A percentile compares a stretch with the other conserved stretches of the same genome.
Conservation (phyloP, 2,113 vertebrate genomes). For the Lepisosteus osseus region DNA sequence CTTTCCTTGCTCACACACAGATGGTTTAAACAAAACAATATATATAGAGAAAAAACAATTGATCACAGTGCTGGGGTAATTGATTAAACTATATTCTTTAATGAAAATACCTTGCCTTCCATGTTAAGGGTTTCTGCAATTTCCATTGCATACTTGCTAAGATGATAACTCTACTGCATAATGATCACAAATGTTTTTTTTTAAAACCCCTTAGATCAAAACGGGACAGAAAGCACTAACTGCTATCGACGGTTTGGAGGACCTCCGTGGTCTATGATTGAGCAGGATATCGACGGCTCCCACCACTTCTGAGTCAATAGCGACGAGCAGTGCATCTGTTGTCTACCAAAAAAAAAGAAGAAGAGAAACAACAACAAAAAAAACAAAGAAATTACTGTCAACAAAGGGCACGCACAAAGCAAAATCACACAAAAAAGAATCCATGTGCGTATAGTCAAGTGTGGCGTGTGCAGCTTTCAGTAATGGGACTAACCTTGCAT, state of each 20-base stretch:
- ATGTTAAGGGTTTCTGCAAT: not conserved
- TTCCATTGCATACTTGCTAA: not conserved
- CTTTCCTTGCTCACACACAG: too few species aligned
- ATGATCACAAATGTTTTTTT: not conserved
- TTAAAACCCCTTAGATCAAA: not conserved
- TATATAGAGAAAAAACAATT: too few species aligned
- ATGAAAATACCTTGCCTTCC: too few species aligned
- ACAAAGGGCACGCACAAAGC: not conserved
- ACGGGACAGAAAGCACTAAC: constrained; percentile 63
- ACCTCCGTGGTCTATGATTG: constrained; percentile 88
- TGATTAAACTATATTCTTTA: too few species aligned
- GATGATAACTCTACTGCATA: not conserved
- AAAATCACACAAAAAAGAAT: too few species aligned
- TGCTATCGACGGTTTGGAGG: constrained; percentile 92
- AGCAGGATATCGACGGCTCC: constrained; percentile 96
- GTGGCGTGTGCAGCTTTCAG: too few species aligned
- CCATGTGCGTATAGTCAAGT: too few species aligned
- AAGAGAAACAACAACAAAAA: constrained; percentile 11
- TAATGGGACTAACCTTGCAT: too few species aligned
- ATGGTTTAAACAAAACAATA: too few species aligned
- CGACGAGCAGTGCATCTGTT: constrained; percentile 92
- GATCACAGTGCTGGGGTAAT: too few species aligned
- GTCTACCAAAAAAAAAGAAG: constrained; percentile 67
- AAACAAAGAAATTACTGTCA: not conserved
- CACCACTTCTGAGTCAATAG: constrained; percentile 95